Base-by-base conservation (phyloP, 2,797 vertebrate genomes). In the Diglossa cyanea region DNA sequence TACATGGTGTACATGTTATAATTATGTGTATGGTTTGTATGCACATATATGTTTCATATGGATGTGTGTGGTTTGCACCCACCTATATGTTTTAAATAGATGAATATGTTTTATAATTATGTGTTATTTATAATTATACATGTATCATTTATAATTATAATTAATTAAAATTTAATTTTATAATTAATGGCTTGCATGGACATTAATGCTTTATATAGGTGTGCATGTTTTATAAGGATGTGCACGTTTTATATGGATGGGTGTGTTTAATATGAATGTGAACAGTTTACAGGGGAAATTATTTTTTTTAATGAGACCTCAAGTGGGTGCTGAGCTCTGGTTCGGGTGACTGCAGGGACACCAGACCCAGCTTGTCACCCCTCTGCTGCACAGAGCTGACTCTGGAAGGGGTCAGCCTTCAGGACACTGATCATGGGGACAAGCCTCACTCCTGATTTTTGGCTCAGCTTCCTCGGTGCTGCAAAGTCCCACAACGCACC, bases 401-500 rank as follows among this genome's bases (percentile, higher is more conserved):
- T 18, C 12, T 8, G 26, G 16, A 23, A 37, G 37, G 75, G 18
- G 2, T 9, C 66, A 4, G n/a, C 14, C 1, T 17, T 57, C 39
- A 14, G 60, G n/a, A 53, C 58, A 20, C 19, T 37, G 44, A 42
- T 30, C 19, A 2, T 3, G 4, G 60, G 62, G 13, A n/a, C 16
- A 8, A 67, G 17, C 37, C 37, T 71, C 50, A 1, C 40, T 76
- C 76, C 53, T 33, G 20, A n/a, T 74, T 92, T 84, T 71, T 10
- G 39, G 35, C 44, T 77, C 66, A 11, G 44, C 21, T 58, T 35
- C 33, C 13, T 20, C 30, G 1, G 51, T 23, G 7, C 44, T 1
- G 0, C 20, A 4, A 15, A 53, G 6, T n/a, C 33, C 58, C 65
- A 53, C 39, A 35, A 2, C 0, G 4, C 30, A 11, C 2, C 33